phyloP scores from a whole-genome alignment of 2,888 invertebrate genomes.

The Erynnis tages region DNA sequence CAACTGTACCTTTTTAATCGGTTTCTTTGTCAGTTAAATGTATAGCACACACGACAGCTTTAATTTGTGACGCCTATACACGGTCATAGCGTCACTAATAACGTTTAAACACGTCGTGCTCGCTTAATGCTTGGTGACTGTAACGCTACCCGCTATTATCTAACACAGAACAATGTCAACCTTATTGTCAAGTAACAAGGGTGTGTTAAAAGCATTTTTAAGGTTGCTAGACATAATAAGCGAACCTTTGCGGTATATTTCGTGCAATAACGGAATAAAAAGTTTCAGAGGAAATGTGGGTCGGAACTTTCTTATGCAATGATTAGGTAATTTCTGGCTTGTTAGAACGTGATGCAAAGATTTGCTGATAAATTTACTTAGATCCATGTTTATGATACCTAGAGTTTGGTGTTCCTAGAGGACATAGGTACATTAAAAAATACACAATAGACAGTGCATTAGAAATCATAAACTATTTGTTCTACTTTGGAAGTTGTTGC shows the following conservation, averaged over 20 bases:
- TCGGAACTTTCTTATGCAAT: conserved; percentile 16
- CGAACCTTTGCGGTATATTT: conserved; percentile 22
- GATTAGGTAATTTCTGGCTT: conserved; percentile 18
- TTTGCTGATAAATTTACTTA: background rate
- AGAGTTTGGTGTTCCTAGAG: too few species aligned
- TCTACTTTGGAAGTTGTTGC: too few species aligned
- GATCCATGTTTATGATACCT: too few species aligned
- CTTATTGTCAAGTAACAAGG: conserved; percentile 1
- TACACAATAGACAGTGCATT: too few species aligned
- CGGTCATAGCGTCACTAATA: conserved; percentile 16
- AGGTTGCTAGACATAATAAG: background rate
- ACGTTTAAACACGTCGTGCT: conserved; percentile 6
- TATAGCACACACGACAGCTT: too few species aligned
- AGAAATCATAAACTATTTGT: too few species aligned
- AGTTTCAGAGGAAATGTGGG: conserved; percentile 7
- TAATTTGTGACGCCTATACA: conserved; percentile 1
- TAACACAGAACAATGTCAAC: background rate
- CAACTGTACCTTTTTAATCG: too few species aligned
- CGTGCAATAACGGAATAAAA: conserved; percentile 11
- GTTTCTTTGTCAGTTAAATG: too few species aligned
- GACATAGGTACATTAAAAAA: too few species aligned
- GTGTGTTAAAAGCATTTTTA: background rate
- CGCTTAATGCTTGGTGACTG: conserved; percentile 3
- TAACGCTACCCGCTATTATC: background rate
- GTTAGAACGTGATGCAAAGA: conserved; percentile 7